Percentiles rank a stretch among this genome's conserved stretches.
phyloP scores from a whole-genome alignment of 2,888 invertebrate species.

The Acrobeloides nanus region DNA sequence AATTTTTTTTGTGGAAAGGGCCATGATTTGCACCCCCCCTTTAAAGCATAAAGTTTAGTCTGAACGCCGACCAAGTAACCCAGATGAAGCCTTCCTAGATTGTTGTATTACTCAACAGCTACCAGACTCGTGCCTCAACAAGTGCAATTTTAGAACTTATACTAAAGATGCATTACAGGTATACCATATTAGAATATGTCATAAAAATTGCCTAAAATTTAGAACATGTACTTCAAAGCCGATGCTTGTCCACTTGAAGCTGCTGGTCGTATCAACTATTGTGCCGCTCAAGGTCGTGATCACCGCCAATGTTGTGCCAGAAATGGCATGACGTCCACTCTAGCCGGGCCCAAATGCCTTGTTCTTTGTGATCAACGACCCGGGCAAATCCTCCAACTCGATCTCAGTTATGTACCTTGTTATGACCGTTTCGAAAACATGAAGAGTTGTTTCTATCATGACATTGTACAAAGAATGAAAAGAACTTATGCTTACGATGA shows the following conservation, averaged over 20 bases:
- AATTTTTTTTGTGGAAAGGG: no score
- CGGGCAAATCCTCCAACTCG: slow-evolving; percentile 33
- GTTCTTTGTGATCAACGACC: slow-evolving; percentile 32
- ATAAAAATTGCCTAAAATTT: slow-evolving; percentile 10
- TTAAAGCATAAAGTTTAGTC: no score
- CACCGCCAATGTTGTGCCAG: slow-evolving; percentile 27
- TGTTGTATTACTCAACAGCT: slow-evolving; percentile 48
- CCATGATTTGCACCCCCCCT: no score
- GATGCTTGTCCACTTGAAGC: slow-evolving; percentile 51
- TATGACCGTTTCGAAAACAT: slow-evolving; percentile 31
- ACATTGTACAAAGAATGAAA: slow-evolving; percentile 9
- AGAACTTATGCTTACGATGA: no score
- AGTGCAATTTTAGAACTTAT: slow-evolving; percentile 46
- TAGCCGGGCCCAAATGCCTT: slow-evolving; percentile 30
- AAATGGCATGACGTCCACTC: slow-evolving; percentile 30
- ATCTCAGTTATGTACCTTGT: slow-evolving; percentile 26
- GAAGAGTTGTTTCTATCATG: slow-evolving; percentile 35
- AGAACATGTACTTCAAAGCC: slow-evolving; percentile 51
- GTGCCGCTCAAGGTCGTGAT: slow-evolving; percentile 30
- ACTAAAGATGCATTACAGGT: slow-evolving; percentile 44
- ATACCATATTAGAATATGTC: not conserved
- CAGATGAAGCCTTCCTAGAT: slow-evolving; percentile 50
- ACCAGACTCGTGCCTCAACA: slow-evolving; percentile 46
- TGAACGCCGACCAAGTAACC: no score
- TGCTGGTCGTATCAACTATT: slow-evolving; percentile 49